phyloP scores from a whole-genome alignment of 2,888 invertebrate species.

The Dasysyrphus albostriatus region DNA sequence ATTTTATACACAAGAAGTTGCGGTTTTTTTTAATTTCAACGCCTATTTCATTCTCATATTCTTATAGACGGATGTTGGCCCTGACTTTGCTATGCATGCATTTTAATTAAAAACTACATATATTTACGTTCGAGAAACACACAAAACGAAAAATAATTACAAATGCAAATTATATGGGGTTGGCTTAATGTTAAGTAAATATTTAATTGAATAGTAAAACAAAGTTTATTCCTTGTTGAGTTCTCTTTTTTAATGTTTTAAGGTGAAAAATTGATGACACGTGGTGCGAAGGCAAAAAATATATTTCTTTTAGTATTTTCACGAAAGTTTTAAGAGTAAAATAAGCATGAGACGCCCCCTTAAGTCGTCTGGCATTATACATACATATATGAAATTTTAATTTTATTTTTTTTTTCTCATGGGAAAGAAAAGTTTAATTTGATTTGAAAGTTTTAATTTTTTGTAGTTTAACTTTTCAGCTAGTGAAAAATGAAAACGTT shows the following conservation, averaged over 20 bases:
- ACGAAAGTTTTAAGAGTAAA: constrained; percentile 2
- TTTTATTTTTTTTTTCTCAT: background rate
- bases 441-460: constrained; percentile 10
- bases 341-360: background rate
- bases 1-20: too few relatives aligned
- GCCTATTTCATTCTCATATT: too few relatives aligned
- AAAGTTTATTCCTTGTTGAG: constrained; percentile 1
- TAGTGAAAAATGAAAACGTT: background rate
- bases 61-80: background rate
- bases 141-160: constrained; percentile 60
- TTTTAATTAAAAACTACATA: constrained; percentile 27
- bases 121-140: constrained; percentile 47
- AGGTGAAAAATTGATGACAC: constrained; percentile 48
- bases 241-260: constrained; percentile 11
- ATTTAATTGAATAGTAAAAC: constrained; percentile 67
- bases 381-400: background rate
- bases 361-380: background rate
- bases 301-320: background rate
- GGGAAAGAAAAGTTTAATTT: background rate
- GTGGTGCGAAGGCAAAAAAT: constrained; percentile 14
- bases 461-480: background rate
- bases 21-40: too few relatives aligned
- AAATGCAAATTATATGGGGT: constrained; percentile 69
- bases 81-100: constrained; percentile 8
- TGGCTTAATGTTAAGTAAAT: constrained; percentile 56